Evolutionary conservation across 1,140 invertebrate species (phyloP), one percentile per base, ranked within the genome.

Genomic region (Lordiphosa clarofinis): DNA sequence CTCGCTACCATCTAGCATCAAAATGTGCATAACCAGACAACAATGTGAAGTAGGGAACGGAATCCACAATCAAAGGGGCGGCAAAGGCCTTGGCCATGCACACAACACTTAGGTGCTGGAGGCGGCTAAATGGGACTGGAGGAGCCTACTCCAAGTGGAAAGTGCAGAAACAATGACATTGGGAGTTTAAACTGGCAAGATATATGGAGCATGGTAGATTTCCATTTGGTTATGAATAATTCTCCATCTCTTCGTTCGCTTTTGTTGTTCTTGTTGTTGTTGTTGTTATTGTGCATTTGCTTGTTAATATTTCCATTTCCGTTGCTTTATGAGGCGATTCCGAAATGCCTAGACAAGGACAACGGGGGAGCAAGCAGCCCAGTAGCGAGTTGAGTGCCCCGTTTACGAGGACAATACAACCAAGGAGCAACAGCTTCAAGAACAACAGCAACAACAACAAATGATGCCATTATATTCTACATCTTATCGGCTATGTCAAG

Each of bases 251-350:
- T 44, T 47, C 12, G 35, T 15, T 54, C 31, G 55, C 21, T 44
- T 10, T 54, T 59, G 37, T 11, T 49, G 35, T 39, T 66, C 43
- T 35, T 64, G 66, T 35, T 78, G 78, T 81, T n/a, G n/a, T n/a
- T 49, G 35, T 39, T 66, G 48, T 35, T 64, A 61, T 35, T 78
- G 78, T 81, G 70, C 79, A 86, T 65, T 87, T 76, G 84, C 74
- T 78, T 87, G 82, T 87, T 87, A 87, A 87, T 87, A 87, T 87
- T 87, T 87, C 73, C 82, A 87, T 87, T 87, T 87, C 82, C 82
- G 82, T 67, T 87, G 82, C 75, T 87, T 87, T 84, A 87, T 79
- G 73, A 59, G 61, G 55, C 76, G 73, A 84, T 75, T 67, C 72
- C 69, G 49, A 61, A 73, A 78, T 60, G 76, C 76, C 75, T 72